Conservation (phyloP, 1,140 invertebrate genomes). For the Cydia strobilella region DNA sequence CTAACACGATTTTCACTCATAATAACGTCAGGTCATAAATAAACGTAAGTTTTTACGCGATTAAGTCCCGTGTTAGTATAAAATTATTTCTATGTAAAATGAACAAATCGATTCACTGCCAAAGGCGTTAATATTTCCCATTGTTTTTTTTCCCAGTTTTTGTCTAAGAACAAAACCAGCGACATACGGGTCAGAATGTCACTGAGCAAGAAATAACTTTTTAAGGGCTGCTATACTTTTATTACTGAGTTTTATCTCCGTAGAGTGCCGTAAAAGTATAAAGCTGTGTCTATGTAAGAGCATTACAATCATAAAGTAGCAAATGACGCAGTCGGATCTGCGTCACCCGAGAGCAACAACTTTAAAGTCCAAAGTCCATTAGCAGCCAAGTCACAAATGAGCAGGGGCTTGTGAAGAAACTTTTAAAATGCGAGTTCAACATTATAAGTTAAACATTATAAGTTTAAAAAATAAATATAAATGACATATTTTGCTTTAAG, state of each 20-base stretch:
- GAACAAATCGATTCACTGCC: no score
- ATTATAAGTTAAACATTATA: neutral
- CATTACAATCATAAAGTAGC: conserved; percentile 16
- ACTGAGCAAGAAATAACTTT: neutral
- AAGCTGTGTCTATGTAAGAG: conserved; percentile 4
- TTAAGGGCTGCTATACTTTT: conserved; percentile 5
- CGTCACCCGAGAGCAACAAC: conserved; percentile 15
- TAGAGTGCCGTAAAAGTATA: conserved; percentile 15
- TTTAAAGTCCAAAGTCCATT: conserved; percentile 11
- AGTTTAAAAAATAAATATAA: neutral
- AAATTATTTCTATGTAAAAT: no score
- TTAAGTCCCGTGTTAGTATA: no score
- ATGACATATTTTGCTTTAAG: no score
- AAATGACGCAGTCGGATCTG: conserved; percentile 18
- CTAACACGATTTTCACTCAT: no score
- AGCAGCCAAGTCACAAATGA: conserved; percentile 4
- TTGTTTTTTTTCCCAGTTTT: no score
- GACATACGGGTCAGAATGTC: neutral
- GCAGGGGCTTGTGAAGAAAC: neutral
- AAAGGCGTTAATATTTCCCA: no score
- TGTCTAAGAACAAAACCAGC: no score
- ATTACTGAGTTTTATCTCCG: neutral
- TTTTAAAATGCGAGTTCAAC: conserved; percentile 1
- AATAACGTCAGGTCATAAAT: no score
- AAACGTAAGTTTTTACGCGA: no score